Evolutionary conservation across 2,888 invertebrate species (phyloP), one percentile per base, ranked within the genome.

Genomic region (Galerucella calmariensis): DNA sequence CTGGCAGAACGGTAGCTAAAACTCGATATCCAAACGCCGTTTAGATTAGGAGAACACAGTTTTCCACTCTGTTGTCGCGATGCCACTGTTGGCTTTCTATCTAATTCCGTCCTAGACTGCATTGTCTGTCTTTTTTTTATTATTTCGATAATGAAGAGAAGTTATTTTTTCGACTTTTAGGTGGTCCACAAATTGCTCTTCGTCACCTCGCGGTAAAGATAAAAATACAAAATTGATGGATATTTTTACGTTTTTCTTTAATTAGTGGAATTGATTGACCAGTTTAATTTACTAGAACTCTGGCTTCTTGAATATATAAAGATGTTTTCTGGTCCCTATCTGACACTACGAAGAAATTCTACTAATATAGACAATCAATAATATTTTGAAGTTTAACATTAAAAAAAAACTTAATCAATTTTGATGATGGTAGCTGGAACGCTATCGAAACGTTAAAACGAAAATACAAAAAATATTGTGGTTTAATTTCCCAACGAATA

Each of bases 1-100:
- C 79, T 80, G 82, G 79, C 79, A 79, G 80, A 78, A 81, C 82
- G 79, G 82, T 82, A 82, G 82, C 82, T 74, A 74, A 78, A 74
- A 76, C 71, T 65, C 76, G 81, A 81, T 81, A 82, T 74, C 78
- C 77, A 76, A 78, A 77, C 76, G 79, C 80, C 80, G 82, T 83
- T 83, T 83, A 83, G 83, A 83, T 83, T 81, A 81, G n/a, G 72
- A 77, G 68, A 80, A 83, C 83, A 83, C 77, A 80, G 78, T 78
- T 83, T 83, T 83, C 82, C 83, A 83, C 83, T 83, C 81, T 79
- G 77, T 75, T 78, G 75, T 79, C 75, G 79, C 80, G 80, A 79
- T 81, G 80, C 79, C 79, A 77, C 79, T 66, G 76, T 76, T 74
- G 56, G 59, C 61, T 73, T 78, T 77, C 73, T 75, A 72, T 78